Percentiles rank a stretch among this genome's conserved stretches.
These are phyloP conservation scores for Hyperopisus bebe DNA, from an alignment of 2,113 vertebrate genomes.

Conservation along the genomic window DNA sequence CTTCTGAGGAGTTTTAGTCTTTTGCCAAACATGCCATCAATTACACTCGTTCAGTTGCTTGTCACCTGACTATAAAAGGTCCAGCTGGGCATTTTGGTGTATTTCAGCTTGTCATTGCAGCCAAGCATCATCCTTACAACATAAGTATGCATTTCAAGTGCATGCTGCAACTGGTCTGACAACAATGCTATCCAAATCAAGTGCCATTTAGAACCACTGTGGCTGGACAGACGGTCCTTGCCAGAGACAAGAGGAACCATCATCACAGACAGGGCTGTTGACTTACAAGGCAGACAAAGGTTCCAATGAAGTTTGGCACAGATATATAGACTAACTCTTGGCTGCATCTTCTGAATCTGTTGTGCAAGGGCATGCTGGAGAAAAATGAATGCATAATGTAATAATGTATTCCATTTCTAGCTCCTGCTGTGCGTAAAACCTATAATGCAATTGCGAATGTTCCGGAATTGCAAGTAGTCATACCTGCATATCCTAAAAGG, in stretches of 20 bases:
- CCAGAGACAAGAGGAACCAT: neutral
- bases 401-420: conserved; percentile 3
- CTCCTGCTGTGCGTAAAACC: neutral
- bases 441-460: neutral
- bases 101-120: neutral
- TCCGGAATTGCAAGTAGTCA: neutral
- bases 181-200: neutral
- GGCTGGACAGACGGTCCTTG: neutral
- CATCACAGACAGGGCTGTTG: neutral
- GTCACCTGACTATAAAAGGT: neutral
- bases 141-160: neutral
- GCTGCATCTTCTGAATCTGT: neutral
- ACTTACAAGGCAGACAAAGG: neutral
- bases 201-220: neutral
- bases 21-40: neutral
- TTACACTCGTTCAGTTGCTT: neutral
- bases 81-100: neutral
- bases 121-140: neutral
- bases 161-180: neutral
- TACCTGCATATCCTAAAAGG: neutral
- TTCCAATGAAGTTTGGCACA: neutral
- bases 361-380: neutral
- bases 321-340: neutral
- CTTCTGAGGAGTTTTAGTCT: neutral
- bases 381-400: conserved; percentile 6